Percentiles rank a stretch among this genome's conserved stretches.
phyloP scores from a whole-genome alignment of 2,888 invertebrate genomes.

The Mythimna impura region DNA sequence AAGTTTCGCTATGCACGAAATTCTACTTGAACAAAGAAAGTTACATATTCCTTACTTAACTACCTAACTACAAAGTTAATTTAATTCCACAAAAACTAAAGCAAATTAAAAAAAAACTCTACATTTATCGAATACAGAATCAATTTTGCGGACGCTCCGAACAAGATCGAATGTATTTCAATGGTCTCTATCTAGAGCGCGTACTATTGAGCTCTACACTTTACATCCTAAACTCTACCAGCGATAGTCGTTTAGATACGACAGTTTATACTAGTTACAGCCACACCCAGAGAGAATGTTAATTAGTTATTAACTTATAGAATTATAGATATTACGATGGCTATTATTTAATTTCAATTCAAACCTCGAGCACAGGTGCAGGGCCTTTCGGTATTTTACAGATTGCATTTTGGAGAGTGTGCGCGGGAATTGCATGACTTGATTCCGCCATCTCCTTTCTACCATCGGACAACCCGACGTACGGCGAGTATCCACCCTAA shows the following conservation, averaged over 20 bases:
- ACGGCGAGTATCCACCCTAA: too few species aligned
- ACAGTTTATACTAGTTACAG: constrained; percentile 25
- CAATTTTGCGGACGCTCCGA: constrained; percentile 42
- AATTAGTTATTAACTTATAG: background rate
- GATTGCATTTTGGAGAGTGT: too few species aligned
- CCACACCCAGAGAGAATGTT: background rate
- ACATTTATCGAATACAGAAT: constrained; percentile 14
- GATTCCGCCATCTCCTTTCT: too few species aligned
- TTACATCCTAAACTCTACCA: constrained; percentile 46
- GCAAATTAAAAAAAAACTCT: constrained; percentile 19
- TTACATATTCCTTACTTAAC: too few species aligned
- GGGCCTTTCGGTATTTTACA: too few species aligned
- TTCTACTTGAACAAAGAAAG: too few species aligned
- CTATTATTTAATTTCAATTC: too few species aligned
- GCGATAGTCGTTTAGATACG: constrained; percentile 52
- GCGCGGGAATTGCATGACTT: too few species aligned
- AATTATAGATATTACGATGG: too few species aligned
- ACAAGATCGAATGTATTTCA: constrained; percentile 52
- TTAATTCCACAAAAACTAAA: constrained; percentile 14
- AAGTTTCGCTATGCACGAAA: too few species aligned
- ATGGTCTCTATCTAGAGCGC: constrained; percentile 52
- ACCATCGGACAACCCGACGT: too few species aligned
- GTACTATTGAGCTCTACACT: constrained; percentile 44
- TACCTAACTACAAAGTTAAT: background rate
- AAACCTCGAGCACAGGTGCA: too few species aligned